Evolutionary conservation across 1,140 invertebrate genomes (phyloP), one percentile per base, ranked within the genome.

Genomic region (Tetraneura akinire): DNA sequence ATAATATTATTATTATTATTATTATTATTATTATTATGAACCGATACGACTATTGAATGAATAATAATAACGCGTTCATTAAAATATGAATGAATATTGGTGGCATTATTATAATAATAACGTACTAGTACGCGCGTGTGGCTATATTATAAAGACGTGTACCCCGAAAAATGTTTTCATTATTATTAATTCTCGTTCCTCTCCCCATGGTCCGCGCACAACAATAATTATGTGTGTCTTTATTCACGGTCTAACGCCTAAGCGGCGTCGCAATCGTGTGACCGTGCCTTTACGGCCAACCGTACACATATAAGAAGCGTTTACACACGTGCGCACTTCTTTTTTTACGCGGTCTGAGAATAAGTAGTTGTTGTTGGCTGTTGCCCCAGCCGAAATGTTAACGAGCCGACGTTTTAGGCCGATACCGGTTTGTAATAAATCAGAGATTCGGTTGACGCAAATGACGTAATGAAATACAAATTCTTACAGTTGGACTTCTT

Each of bases 71-170:
- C 5, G 57, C 49, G 71, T 74, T 74, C 71, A 74, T 74, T 74
- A 74, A 53, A 74, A 74, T 74, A 74, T 74, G 71, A 74, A 74
- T 74, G 71, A 57, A 74, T 32, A 23, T 51, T n/a, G n/a, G 71
- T 23, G n/a, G 51, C 21, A 74, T 74, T 26, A 49, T 71, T 21
- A 74, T 74, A 55, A 42, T 74, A 55, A 60, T 60, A 29, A 26
- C 3, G 3, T 26, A 29, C 6, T 9, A 53, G n/a, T 14, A 26
- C 29, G 23, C 29, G 60, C 64, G 60, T 21, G 80, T 64, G n/a
- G 51, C 37, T 21, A 9, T 26, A n/a, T n/a, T n/a, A n/a, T n/a
- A n/a, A n/a, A 74, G 71, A 51, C 42, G 53, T 74, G 71, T 53
- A 42, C 51, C 3, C 51, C 3, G 29, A 73, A 73, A 73, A 71